Evolutionary conservation across 2,797 vertebrate species (phyloP).

Genomic region (Kryptopterus vitreolus): DNA sequence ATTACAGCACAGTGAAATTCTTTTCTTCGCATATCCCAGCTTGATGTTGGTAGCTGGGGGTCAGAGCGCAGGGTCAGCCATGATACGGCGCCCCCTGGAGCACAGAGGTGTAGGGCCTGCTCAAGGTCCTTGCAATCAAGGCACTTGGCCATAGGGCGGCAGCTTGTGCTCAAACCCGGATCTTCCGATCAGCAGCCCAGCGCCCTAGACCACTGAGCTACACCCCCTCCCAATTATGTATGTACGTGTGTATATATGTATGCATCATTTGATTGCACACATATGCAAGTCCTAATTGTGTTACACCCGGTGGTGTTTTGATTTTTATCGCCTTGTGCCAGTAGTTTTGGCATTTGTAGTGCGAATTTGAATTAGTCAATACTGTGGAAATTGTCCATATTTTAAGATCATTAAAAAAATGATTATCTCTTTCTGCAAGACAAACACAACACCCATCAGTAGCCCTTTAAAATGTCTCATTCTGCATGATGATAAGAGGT

Average conservation of each 20-base stretch:
- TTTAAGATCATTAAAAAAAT: neutral
- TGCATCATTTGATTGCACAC: neutral
- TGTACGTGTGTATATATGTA: neutral
- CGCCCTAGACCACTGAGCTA: no score
- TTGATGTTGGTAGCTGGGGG: no score
- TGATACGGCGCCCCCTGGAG: no score
- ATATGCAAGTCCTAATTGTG: neutral
- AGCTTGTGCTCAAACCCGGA: neutral
- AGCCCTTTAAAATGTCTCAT: constrained; percentile 3
- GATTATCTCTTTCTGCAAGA: neutral
- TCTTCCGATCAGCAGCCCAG: no score
- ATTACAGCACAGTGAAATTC: no score
- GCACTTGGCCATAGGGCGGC: no score
- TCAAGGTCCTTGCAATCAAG: no score
- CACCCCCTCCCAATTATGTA: no score
- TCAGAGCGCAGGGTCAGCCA: no score
- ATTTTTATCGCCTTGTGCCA: neutral
- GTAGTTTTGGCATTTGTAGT: neutral
- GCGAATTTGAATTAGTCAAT: neutral
- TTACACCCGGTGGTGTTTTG: neutral
- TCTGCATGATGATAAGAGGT: constrained; percentile 42
- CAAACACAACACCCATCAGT: neutral
- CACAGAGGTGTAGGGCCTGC: no score
- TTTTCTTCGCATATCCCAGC: no score
- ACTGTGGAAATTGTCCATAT: neutral